Evolutionary conservation across 1,140 invertebrate genomes (phyloP), one percentile per base, ranked within the genome.

Genomic region (Drosophila subpulchrella): DNA sequence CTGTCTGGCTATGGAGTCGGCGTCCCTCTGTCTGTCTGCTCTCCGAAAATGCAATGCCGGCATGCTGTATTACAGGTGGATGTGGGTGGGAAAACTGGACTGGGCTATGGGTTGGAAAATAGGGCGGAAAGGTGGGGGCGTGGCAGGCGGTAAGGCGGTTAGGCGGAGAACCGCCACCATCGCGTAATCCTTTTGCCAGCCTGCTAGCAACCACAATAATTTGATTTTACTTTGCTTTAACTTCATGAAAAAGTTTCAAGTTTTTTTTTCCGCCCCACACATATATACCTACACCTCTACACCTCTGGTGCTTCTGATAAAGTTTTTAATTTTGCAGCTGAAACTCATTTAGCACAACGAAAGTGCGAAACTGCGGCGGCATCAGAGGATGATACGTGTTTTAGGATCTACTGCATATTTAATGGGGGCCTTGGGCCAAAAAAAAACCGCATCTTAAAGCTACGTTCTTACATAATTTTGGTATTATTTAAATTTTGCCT

Each of bases 201-300:
- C 78, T 78, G 75, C 75, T 56, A 77, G 75, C 76, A 89, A 89
- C 84, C 84, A 84, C 84, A 89, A 89, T 89, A 89, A 89, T 89
- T 89, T 89, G 84, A 89, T 89, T 89, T 89, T 89, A 90, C 85
- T 89, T 89, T 89, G 84, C 84, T 89, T 89, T 90, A 89, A 89
- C 84, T 89, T 90, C 84, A 89, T 89, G 77, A 89, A 89, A 89
- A 89, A 89, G 81, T 84, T 90, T 84, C 68, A 81, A 84, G 77
- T 90, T 90, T 89, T 75, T 86, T 89, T 80, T 56, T 67, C 65
- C 61, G n/a, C 63, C 77, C 67, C 44, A 71, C 58, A 55, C 39
- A 46, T 20, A 20, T 20, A 20, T 20, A 20, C 20, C 1, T 51
- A 60, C 36, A 74, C 57, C 42, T 38, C 41, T 56, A 77, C 57